These are phyloP conservation scores for Melanotaenia nigrans DNA, from an alignment of 2,797 vertebrate genomes.

Conservation along the genomic window DNA sequence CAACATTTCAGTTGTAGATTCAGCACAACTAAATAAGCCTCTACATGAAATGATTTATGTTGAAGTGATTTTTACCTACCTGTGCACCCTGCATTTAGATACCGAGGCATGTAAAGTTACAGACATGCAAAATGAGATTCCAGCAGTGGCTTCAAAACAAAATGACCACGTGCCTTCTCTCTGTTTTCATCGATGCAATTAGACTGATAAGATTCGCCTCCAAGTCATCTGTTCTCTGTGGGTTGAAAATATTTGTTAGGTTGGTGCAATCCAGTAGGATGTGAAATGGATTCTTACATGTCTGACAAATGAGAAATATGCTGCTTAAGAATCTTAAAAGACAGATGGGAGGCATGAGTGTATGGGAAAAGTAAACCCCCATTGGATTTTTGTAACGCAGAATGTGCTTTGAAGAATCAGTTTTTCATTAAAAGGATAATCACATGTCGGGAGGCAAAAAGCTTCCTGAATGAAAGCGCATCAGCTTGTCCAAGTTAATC, in stretches of 20 bases:
- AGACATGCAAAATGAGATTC: neutral
- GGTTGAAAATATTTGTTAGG: neutral
- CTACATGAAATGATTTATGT: too few relatives aligned
- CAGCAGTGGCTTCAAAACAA: conserved; percentile 54
- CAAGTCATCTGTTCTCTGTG: neutral
- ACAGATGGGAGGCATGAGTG: neutral
- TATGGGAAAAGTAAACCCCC: neutral
- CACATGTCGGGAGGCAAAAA: neutral
- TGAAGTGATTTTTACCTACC: conserved; percentile 14
- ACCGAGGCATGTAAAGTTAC: conserved; percentile 31
- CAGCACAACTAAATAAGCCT: neutral
- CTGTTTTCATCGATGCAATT: neutral
- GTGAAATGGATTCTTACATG: neutral
- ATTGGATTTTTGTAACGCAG: neutral
- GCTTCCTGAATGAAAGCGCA: neutral
- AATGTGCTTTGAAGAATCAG: neutral
- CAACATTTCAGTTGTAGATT: neutral
- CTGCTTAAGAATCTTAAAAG: neutral
- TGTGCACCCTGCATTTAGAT: conserved; percentile 7
- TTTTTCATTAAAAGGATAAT: neutral
- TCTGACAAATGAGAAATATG: neutral
- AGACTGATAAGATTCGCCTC: neutral
- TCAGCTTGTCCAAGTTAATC: neutral
- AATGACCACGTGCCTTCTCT: neutral
- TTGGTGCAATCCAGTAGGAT: neutral